phyloP scores from a whole-genome alignment of 37 sponge, comb jelly and placozoan species.

The Aphrocallistes beatrix region DNA sequence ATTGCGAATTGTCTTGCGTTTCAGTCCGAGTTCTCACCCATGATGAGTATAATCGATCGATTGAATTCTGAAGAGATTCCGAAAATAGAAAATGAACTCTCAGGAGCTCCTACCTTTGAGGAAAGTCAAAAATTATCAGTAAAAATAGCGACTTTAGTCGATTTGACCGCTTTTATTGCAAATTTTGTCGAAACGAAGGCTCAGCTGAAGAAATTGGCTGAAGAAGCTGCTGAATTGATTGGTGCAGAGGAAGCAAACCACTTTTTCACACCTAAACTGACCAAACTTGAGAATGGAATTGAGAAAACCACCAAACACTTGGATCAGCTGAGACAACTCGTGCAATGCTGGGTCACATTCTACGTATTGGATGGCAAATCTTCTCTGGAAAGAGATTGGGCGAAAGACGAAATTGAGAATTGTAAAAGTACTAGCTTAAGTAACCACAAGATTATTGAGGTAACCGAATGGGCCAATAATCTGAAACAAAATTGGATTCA shows the following conservation, averaged over 20 bases:
- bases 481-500: background rate
- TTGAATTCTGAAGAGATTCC: background rate
- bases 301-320: background rate
- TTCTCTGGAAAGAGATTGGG: background rate
- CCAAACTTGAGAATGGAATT: background rate
- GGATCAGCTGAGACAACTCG: background rate
- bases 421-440: background rate
- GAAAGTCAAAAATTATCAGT: background rate
- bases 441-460: background rate
- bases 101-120: background rate
- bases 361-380: background rate
- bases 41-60: background rate
- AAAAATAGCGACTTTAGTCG: background rate
- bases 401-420: background rate
- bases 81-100: background rate
- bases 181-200: background rate
- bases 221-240: background rate
- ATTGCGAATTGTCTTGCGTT: background rate
- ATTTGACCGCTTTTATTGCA: background rate
- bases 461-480: background rate
- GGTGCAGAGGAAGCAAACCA: background rate
- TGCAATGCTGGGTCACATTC: background rate
- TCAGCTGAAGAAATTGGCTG: background rate
- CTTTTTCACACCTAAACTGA: background rate
- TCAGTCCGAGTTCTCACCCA: background rate